A percentile compares a stretch with the other conserved stretches of the same genome.
phyloP scores from a whole-genome alignment of 2,797 vertebrate genomes.

The Arctocebus calabarensis region DNA sequence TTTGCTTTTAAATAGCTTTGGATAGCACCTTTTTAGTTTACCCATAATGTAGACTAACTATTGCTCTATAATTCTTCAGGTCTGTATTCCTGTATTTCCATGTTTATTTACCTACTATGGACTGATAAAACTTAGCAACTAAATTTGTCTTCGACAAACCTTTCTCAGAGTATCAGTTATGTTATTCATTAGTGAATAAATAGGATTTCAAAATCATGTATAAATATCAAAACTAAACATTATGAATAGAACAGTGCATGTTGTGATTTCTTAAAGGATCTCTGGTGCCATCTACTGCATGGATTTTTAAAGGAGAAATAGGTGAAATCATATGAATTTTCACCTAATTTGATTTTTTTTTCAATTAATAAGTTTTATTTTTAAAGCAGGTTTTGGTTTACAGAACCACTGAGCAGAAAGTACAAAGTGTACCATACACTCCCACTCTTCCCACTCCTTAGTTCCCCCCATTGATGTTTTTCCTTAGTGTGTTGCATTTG shows the following conservation, averaged over 20 bases:
- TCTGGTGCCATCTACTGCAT: conserved; percentile 81
- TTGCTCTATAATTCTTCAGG: conserved; percentile 50
- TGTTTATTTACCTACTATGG: conserved; percentile 49
- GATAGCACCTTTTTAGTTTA: conserved; percentile 18
- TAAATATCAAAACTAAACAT: conserved; percentile 15
- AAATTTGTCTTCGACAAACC: conserved; percentile 20
- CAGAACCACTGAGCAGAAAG: conserved; percentile 1
- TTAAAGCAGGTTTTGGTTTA: conserved; percentile 22
- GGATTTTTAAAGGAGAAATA: conserved; percentile 44
- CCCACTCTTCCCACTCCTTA: background rate
- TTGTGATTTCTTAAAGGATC: conserved; percentile 65
- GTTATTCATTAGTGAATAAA: conserved; percentile 63
- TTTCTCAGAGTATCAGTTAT: background rate
- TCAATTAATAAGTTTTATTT: background rate
- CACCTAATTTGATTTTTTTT: conserved; percentile 41
- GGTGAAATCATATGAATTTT: conserved; percentile 7
- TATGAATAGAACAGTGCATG: background rate
- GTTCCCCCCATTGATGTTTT: background rate
- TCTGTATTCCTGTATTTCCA: conserved; percentile 27
- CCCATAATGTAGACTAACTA: background rate
- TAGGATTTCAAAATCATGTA: conserved; percentile 28
- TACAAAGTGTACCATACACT: background rate
- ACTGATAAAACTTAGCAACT: conserved; percentile 16
- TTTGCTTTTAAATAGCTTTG: conserved; percentile 52
- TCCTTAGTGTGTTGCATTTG: background rate